These are phyloP conservation scores for Limnephilus rhombicus DNA, from an alignment of 2,888 invertebrate species.

Conservation along the genomic window DNA sequence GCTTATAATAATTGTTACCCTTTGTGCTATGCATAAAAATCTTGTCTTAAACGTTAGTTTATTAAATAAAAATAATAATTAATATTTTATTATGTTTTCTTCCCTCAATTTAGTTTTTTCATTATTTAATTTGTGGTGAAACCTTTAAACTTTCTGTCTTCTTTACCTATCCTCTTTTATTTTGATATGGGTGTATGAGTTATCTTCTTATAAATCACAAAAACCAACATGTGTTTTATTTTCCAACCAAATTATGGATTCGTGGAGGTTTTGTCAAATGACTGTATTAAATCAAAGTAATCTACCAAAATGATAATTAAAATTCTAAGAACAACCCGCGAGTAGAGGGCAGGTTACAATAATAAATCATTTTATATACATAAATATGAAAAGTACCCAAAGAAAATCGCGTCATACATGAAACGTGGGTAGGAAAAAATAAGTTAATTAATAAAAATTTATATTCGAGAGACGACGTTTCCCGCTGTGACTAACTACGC, in stretches of 20 bases:
- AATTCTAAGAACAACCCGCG: background rate
- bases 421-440: background rate
- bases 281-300: background rate
- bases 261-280: background rate
- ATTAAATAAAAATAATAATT: too few relatives aligned
- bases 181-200: too few relatives aligned
- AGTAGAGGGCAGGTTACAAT: background rate
- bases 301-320: background rate
- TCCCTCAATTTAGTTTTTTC: too few relatives aligned
- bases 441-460: background rate
- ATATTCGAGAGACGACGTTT: background rate
- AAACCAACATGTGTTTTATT: background rate
- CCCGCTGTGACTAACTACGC: slow-evolving; percentile 12
- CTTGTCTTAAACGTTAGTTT: too few relatives aligned
- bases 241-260: background rate
- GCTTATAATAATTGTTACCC: too few relatives aligned
- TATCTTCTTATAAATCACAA: background rate
- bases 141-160: too few relatives aligned
- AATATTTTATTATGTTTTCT: too few relatives aligned
- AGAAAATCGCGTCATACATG: background rate
- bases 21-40: too few relatives aligned
- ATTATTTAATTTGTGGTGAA: too few relatives aligned
- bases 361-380: background rate
- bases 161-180: too few relatives aligned
- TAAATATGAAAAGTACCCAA: too few relatives aligned